Evolutionary conservation across 2,888 invertebrate genomes (phyloP).

Genomic region (Eumerus sabulonum): DNA sequence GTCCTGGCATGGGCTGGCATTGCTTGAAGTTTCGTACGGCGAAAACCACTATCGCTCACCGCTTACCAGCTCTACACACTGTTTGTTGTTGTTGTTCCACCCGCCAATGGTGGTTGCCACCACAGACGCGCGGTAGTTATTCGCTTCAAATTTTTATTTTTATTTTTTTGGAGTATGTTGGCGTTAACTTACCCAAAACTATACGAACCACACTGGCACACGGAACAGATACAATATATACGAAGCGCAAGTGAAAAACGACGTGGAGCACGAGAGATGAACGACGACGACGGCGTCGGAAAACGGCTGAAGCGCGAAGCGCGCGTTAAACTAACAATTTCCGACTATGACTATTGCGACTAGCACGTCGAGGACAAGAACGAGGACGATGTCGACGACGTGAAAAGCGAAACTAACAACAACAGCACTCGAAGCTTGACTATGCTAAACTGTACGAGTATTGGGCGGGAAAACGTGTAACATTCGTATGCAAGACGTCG

Average conservation of each 20-base stretch:
- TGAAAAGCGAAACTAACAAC: conserved; percentile 63
- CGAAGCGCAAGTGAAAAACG: conserved; percentile 44
- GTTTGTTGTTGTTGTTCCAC: no score
- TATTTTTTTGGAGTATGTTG: conserved; percentile 15
- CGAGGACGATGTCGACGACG: conserved; percentile 32
- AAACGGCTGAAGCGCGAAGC: conserved; percentile 65
- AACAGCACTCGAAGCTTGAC: background rate
- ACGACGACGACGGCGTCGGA: background rate
- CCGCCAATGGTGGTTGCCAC: background rate
- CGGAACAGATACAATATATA: conserved; percentile 19
- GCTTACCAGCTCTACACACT: conserved; percentile 17
- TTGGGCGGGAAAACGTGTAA: conserved; percentile 7
- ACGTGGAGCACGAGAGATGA: background rate
- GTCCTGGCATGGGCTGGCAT: no score
- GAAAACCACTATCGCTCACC: conserved; percentile 58
- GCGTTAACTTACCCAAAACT: conserved; percentile 48
- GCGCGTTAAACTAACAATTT: conserved; percentile 68
- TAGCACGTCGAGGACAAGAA: no score
- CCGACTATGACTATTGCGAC: conserved; percentile 19
- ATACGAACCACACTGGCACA: conserved; percentile 1
- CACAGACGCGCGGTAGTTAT: conserved; percentile 63
- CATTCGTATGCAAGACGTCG: conserved; percentile 60
- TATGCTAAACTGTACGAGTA: conserved; percentile 21
- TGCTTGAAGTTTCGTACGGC: conserved; percentile 21
- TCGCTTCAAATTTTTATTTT: conserved; percentile 15